Conservation (phyloP, 2,113 vertebrate species). For the Rhinichthys klamathensis region DNA sequence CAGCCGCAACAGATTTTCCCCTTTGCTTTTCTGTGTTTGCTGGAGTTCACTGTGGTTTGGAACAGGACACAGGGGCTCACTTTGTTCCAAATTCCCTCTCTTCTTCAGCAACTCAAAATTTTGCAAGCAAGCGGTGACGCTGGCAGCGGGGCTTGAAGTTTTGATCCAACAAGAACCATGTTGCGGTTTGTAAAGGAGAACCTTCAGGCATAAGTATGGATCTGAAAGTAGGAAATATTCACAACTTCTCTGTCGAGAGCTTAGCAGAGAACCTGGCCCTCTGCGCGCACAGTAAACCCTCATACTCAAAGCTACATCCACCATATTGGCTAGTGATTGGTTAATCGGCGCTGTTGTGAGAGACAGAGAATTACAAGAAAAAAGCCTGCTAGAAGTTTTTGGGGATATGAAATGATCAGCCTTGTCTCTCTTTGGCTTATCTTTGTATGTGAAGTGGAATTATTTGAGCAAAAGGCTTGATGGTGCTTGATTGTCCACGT, state of each 20-base stretch:
- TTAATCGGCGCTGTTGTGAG: not conserved
- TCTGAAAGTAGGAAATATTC: constrained; percentile 34
- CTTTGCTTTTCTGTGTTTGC: constrained; percentile 38
- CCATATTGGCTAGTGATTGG: constrained; percentile 13
- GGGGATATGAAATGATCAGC: constrained; percentile 33
- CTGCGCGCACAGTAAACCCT: constrained; percentile 18
- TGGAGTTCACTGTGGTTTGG: constrained; percentile 46
- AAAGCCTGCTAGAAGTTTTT: constrained; percentile 30
- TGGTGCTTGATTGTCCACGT: not conserved
- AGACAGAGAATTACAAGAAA: constrained; percentile 7
- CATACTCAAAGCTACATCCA: not conserved
- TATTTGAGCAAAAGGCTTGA: constrained; percentile 23
- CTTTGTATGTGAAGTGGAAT: constrained; percentile 33
- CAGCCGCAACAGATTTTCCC: constrained; percentile 46
- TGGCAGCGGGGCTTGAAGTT: constrained; percentile 42
- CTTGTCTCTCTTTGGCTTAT: not conserved
- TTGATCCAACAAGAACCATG: constrained; percentile 27
- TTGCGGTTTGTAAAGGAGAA: constrained; percentile 31
- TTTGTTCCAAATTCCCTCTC: constrained; percentile 57
- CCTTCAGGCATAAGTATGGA: constrained; percentile 34
- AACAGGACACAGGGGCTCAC: constrained; percentile 22
- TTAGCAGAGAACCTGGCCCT: constrained; percentile 32
- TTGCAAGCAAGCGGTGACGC: constrained; percentile 9
- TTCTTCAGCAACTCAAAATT: constrained; percentile 68
- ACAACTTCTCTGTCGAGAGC: constrained; percentile 24